Evolutionary conservation across 2,888 invertebrate species (phyloP), one percentile per base, ranked within the genome.

Genomic region (Itoplectis maculator): DNA sequence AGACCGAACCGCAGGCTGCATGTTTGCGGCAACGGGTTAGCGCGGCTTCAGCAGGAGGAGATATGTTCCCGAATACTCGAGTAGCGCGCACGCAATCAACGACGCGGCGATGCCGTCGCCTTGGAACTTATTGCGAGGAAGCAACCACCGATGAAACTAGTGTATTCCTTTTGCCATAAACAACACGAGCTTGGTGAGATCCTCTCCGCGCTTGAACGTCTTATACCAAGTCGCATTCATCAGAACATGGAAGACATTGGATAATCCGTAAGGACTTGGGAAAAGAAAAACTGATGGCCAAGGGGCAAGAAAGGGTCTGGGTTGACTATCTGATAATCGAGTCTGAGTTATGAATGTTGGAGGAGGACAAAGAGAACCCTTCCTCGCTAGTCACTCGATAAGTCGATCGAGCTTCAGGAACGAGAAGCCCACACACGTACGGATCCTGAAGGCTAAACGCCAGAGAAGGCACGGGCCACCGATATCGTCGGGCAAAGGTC

Each of bases 71-170:
- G 37, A 73, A 68, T 77, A 54, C 77, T 42, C 68, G 56, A 45
- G 63, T 49, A n/a, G n/a, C n/a, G 37, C 29, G 70, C 81, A 78
- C 69, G 78, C 81, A 81, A 78, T 81, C 81, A 81, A 78, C 81
- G 77, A 45, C 73, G 77, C 54, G 68, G n/a, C n/a, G n/a, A n/a
- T n/a, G 29, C 29, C 40, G 47, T 72, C 45, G 7, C n/a, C 29
- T 74, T 54, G 40, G 40, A 63, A 61, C 51, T 63, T 74, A 74
- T 78, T 63, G 49, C 63, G 63, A 54, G 56, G 59, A 54, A 45
- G 45, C n/a, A 73, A 63, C 66, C 29, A 47, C 35, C 51, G 9
- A 42, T 11, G 23, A 54, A 35, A 42, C 49, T n/a, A 20, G 72
- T 63, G 35, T 47, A 68, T 54, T 45, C 13, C 68, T 69, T n/a